Evolutionary conservation across 2,888 invertebrate species (phyloP).

Genomic region (Drosophila multiciliata): DNA sequence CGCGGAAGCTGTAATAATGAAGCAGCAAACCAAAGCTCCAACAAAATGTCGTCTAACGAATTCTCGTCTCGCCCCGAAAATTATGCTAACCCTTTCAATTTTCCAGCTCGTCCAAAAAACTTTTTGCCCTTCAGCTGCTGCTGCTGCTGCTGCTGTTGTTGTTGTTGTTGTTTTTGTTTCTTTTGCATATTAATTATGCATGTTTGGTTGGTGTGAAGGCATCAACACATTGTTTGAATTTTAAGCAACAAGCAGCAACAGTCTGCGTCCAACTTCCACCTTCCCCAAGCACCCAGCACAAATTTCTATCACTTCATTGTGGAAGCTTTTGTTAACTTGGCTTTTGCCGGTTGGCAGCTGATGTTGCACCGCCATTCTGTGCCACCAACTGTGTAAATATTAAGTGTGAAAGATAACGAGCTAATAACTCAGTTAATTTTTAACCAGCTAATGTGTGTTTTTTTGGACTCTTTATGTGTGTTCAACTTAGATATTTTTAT

Average conservation of each 20-base stretch:
- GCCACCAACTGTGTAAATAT: conserved; percentile 74
- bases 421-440: conserved; percentile 75
- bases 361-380: conserved; percentile 41
- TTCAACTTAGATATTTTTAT: neutral
- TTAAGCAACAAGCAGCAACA: conserved; percentile 71
- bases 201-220: conserved; percentile 80
- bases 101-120: conserved; percentile 70
- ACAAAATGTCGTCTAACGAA: conserved; percentile 71
- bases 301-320: conserved; percentile 1
- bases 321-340: conserved; percentile 19
- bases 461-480: neutral
- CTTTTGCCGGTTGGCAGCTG: conserved; percentile 29
- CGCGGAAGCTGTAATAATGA: conserved; percentile 83
- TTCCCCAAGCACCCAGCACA: neutral
- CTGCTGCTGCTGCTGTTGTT: conserved; percentile 19
- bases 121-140: conserved; percentile 43
- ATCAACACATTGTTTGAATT: conserved; percentile 82
- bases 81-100: conserved; percentile 77
- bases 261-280: conserved; percentile 9
- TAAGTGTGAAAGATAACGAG: conserved; percentile 76
- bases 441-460: conserved; percentile 21
- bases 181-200: conserved; percentile 81
- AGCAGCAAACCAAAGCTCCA: conserved; percentile 61
- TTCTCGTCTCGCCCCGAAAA: conserved; percentile 45
- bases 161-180: conserved; percentile 53